Base-by-base conservation (phyloP, 2,888 invertebrate genomes). In the Saturnia pavonia region DNA sequence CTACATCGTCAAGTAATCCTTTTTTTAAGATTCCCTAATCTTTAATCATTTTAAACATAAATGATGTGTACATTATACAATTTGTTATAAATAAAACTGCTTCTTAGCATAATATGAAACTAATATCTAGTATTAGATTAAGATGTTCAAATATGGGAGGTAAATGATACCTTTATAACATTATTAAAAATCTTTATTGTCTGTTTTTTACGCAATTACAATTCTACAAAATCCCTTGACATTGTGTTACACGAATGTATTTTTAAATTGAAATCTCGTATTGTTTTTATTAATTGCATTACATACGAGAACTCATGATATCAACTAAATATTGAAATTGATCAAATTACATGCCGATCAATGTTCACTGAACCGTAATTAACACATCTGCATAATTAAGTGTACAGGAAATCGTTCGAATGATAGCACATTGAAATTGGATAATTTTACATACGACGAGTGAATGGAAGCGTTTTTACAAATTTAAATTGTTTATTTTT, bases 371-470 rank as follows among this genome's bases (percentile, higher is more conserved):
- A 76, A 75, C 76, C 67, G 77, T 72, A 76, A 70, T 70, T 75
- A 78, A 75, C 75, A 75, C 74, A 78, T 77, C 74, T 74, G 74
- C 76, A 78, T 77, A 76, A 75, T 77, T 75, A 71, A 73, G 73
- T 72, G 72, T 73, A 69, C 67, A 69, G 69, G 68, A 71, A 71
- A 69, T 74, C 74, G 74, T 51, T 74, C 76, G 72, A 74, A 74
- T 69, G 72, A 74, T 71, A 74, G 67, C 74, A 71, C 71, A 71
- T 75, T 74, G 72, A 74, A 75, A 79, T 78, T 77, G 74, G 72
- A 76, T 76, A 54, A 67, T 70, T 42, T 65, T 60, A 43, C 60
- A 54, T 8, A 19, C 54, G 40, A 25, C 57, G 2, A 25, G 11
- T 12, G 6, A 60, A 60, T 19, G 12, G 27, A 60, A 60, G 27